These are phyloP conservation scores for Larimichthys polyactis DNA, from an alignment of 2,113 vertebrate genomes.

Conservation along the genomic window DNA sequence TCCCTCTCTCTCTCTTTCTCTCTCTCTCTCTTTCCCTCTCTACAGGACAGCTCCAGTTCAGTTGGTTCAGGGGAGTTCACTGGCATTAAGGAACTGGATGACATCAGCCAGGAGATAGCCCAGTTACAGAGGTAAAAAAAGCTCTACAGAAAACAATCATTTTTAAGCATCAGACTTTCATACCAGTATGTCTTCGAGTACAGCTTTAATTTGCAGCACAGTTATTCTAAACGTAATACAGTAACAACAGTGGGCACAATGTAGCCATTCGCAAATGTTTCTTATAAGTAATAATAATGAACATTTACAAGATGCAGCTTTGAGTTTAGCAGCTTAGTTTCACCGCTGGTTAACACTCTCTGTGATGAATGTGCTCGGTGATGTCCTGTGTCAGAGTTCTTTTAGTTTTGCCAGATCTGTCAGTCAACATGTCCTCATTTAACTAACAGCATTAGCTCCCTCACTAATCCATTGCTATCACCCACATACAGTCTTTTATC, in stretches of 20 bases:
- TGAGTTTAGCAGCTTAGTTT: not conserved
- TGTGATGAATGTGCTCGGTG: not conserved
- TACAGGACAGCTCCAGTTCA: slow-evolving; percentile 92
- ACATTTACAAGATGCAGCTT: not conserved
- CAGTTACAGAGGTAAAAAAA: slow-evolving; percentile 92
- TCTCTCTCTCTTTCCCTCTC: slow-evolving; percentile 2
- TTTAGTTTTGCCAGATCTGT: not conserved
- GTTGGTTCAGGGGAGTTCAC: slow-evolving; percentile 95
- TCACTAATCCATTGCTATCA: slow-evolving; percentile 5
- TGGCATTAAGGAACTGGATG: slow-evolving; percentile 96
- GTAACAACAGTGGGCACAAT: not conserved
- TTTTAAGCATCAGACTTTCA: not conserved
- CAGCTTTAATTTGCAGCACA: not conserved
- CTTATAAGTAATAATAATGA: not conserved
- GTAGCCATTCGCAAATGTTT: not conserved
- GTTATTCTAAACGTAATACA: not conserved
- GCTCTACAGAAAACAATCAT: not conserved
- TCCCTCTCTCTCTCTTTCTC: not conserved
- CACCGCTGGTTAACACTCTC: not conserved
- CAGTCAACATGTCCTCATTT: not conserved
- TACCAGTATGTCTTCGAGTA: not conserved
- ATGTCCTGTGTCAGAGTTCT: not conserved
- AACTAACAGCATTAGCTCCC: not conserved
- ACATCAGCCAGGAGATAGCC: slow-evolving; percentile 96
- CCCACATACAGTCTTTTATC: not conserved